Base-by-base conservation (phyloP, 1,140 invertebrate genomes). In the Tribolium castaneum region DNA sequence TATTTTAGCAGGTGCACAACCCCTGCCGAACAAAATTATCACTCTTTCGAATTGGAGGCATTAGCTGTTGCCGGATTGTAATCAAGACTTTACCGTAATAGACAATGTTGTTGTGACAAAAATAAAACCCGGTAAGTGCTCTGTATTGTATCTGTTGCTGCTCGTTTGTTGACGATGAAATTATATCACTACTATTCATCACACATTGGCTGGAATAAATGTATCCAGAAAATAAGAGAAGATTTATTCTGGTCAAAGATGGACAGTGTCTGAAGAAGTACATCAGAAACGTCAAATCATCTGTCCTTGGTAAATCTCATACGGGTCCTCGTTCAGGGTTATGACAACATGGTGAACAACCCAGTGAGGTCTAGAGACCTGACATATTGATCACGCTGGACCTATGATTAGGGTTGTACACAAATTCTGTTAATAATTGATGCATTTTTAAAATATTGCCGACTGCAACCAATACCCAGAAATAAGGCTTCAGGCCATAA, bases 181-280 rank as follows among this genome's bases (percentile, higher is more conserved):
- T 13, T 45, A 5, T 70, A 39, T 10, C 62, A 70, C 14, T 1
- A 70, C 9, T 3, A 22, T 10, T 10, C 62, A 22, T 35, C 62
- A 3, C 14, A 30, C 22, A 70, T 70, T 30, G 70, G 70, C 7
- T 51, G 25, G n/a, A 45, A 73, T 0, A 73, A 73, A 51, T 2
- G 2, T n/a, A 54, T 73, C 13, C 2, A 2, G 3, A 45, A 51
- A 51, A 54, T 73, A 16, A 10, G 70, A 3, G 70, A 73, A 19
- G 70, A 73, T 25, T 73, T 73, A 12, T 73, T 4, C 52, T 73
- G 70, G 70, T 45, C 70, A 51, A 13, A 22, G 5, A 73, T 73
- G 70, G 70, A 5, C 22, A 73, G 19, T 56, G 70, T 73, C 6
- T 73, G 5, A 73, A 73, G n/a, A 22, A 73, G 52, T 73, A 73